Conservation (phyloP, 2,113 vertebrate species). For the Centropus unirufus region DNA sequence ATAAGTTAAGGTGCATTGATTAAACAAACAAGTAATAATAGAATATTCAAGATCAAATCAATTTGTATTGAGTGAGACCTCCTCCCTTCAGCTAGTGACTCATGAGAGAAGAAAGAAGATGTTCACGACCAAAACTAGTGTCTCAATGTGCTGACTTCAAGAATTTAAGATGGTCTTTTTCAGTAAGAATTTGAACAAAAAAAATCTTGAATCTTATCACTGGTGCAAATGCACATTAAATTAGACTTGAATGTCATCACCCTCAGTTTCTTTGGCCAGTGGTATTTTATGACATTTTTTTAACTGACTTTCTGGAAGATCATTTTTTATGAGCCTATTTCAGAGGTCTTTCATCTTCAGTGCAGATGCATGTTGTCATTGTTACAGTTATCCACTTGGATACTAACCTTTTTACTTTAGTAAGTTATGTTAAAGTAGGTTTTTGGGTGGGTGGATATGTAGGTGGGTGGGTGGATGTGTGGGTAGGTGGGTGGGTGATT, state of each 20-base stretch:
- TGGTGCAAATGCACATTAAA: not conserved
- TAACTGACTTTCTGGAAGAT: not conserved
- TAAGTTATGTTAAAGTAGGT: not conserved
- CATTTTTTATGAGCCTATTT: not conserved
- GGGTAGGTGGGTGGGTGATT: not conserved
- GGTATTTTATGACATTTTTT: not conserved
- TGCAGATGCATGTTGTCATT: not conserved
- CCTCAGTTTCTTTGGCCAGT: not conserved
- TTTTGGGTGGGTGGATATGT: not conserved
- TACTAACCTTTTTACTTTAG: not conserved
- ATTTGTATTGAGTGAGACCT: not conserved
- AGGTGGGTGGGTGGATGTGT: too few relatives aligned
- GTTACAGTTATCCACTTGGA: not conserved
- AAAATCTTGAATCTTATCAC: not conserved
- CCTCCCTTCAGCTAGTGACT: not conserved
- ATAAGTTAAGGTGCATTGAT: not conserved
- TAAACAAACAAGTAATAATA: not conserved
- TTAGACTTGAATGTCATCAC: not conserved
- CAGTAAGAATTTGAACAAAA: not conserved
- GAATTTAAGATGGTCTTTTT: not conserved
- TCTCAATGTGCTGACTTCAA: not conserved
- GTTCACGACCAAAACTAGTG: not conserved
- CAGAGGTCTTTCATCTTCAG: not conserved
- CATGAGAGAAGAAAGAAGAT: not conserved
- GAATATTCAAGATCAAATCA: not conserved